Conservation (phyloP, 2,888 invertebrate species). For the Lasioglossum oenotherae region DNA sequence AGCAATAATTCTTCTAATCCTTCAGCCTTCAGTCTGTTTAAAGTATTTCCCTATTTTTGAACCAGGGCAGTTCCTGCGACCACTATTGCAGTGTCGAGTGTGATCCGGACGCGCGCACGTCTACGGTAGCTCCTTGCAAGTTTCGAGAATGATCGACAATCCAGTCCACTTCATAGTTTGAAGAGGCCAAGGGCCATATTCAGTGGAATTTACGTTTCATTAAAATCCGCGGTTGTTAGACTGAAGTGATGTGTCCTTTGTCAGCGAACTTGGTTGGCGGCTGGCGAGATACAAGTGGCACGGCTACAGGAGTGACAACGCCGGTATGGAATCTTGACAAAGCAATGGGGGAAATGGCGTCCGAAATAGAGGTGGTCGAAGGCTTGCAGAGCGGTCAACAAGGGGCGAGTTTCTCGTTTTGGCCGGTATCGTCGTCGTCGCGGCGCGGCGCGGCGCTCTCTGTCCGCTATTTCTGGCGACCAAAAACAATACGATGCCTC, state of each 20-base stretch:
- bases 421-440: constrained; percentile 17
- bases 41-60: no score
- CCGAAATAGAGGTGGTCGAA: constrained; percentile 8
- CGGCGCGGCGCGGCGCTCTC: constrained; percentile 12
- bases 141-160: neutral
- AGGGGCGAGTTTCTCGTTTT: constrained; percentile 20
- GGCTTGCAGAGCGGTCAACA: constrained; percentile 35
- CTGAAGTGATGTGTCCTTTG: neutral
- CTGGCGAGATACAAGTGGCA: constrained; percentile 4
- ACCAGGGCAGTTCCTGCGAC: neutral
- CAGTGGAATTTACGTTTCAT: constrained; percentile 5
- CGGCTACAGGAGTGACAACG: neutral
- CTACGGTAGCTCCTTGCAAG: neutral
- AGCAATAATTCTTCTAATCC: neutral
- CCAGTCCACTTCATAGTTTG: neutral
- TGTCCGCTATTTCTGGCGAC: constrained; percentile 48
- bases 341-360: constrained; percentile 3
- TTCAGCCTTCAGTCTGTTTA: neutral
- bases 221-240: neutral
- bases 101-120: neutral
- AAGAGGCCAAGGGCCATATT: neutral
- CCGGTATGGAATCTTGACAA: constrained; percentile 10
- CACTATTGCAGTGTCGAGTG: neutral
- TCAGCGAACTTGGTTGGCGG: neutral
- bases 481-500: constrained; percentile 66